Evolutionary conservation across 2,113 vertebrate genomes (phyloP), one percentile per base, ranked within the genome.

Genomic region (Leucopternis melanops): DNA sequence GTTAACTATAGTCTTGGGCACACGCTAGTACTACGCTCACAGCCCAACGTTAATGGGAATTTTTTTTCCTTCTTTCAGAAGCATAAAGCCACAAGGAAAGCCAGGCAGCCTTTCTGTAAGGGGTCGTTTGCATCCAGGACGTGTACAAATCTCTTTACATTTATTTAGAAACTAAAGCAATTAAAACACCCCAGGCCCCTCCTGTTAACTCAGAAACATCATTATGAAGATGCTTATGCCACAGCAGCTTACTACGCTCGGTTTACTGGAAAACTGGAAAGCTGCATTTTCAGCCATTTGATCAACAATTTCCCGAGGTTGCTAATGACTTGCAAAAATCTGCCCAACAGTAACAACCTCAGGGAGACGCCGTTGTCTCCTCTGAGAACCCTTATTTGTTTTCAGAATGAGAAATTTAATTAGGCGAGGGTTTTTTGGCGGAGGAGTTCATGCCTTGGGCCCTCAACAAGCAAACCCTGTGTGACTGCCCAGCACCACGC

Each of bases 251-350:
- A 85, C 91, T 90, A 84, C 4, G 75, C 93, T 95, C 26, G 2
- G 77, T 55, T 96, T 95, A 74, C 89, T 84, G 91, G 93, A 91
- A 92, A 88, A 95, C 91, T 86, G 92, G 86, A 81, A 81, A 87
- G 87, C 94, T 89, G 81, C 62, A 72, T 86, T 96, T 95, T 80
- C 91, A 96, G 71, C 79, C 95, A 92, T 92, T 86, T 72, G 84
- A 93, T 77, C 73, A 81, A 90, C 94, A 77, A 66, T 92, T 95
- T 94, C 90, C 88, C 10, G 34, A 93, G 92, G 47, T 34, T 95
- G 79, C 44, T 95, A 97, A 97, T 67, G 79, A 92, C 82, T 96
- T 96, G 88, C 94, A 88, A 92, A 95, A 95, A 93, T 86, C 80
- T 91, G 72, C 90, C 92, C 72, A 42, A 52, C 59, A 90, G 80